These are phyloP conservation scores for Oncorhynchus keta DNA, from an alignment of 2,113 vertebrate species.

Conservation along the genomic window DNA sequence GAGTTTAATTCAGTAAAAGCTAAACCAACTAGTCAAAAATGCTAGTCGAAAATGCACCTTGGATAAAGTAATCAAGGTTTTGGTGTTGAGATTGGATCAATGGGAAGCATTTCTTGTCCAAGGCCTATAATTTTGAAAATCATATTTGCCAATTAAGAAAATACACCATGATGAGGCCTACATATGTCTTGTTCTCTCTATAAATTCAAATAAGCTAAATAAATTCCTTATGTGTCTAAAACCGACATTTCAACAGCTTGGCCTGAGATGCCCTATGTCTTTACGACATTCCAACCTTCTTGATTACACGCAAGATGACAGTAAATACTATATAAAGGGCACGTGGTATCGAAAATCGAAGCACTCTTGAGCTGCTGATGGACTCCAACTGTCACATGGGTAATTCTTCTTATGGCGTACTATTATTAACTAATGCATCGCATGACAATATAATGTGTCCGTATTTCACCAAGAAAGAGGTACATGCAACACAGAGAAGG, in stretches of 20 bases:
- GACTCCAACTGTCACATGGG: slow-evolving; percentile 2
- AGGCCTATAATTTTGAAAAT: background rate
- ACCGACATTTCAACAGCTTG: slow-evolving; percentile 20
- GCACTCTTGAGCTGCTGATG: background rate
- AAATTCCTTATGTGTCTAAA: background rate
- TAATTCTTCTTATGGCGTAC: background rate
- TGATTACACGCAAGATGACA: slow-evolving; percentile 16
- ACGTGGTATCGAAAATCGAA: slow-evolving; percentile 9
- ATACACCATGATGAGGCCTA: too few relatives aligned
- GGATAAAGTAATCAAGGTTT: background rate
- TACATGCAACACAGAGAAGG: background rate
- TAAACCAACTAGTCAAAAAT: background rate
- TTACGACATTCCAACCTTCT: slow-evolving; percentile 25
- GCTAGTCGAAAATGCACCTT: background rate
- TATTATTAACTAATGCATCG: background rate
- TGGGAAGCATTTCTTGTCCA: background rate
- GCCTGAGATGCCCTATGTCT: slow-evolving; percentile 57
- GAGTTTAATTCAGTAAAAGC: background rate
- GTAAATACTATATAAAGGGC: background rate
- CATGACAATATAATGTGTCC: background rate
- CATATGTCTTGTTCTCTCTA: too few relatives aligned
- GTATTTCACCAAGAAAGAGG: background rate
- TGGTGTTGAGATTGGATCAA: background rate
- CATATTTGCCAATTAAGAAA: too few relatives aligned
- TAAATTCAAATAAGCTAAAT: background rate